These are phyloP conservation scores for Endotricha flammealis DNA, from an alignment of 2,888 invertebrate genomes.

Conservation along the genomic window DNA sequence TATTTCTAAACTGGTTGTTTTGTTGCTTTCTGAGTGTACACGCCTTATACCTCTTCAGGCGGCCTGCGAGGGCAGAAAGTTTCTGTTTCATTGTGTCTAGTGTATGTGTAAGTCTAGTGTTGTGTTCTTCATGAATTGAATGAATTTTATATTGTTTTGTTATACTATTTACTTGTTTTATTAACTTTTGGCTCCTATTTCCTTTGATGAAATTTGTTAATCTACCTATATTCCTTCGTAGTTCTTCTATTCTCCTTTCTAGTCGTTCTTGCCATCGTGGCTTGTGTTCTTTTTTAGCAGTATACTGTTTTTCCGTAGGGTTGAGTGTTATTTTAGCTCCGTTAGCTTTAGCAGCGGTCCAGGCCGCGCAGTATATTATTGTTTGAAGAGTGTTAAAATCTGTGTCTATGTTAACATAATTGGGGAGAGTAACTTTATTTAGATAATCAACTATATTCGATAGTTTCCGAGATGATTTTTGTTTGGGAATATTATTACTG, in stretches of 20 bases:
- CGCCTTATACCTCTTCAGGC: constrained; percentile 9
- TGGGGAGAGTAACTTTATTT: not conserved
- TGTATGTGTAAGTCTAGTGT: constrained; percentile 8
- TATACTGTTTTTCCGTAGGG: too few species aligned
- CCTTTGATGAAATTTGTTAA: constrained; percentile 15
- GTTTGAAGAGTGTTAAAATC: not conserved
- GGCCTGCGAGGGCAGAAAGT: constrained; percentile 6
- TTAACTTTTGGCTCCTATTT: constrained; percentile 7
- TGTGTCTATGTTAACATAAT: constrained; percentile 1
- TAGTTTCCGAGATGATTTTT: not conserved
- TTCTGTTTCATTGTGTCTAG: constrained; percentile 16
- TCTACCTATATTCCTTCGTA: constrained; percentile 15
- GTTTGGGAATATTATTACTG: constrained; percentile 3
- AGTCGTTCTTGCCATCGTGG: constrained; percentile 13
- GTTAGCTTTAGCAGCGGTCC: constrained; percentile 5
- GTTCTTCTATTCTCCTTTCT: constrained; percentile 10
- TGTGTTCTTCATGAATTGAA: constrained; percentile 11
- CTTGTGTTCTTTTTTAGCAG: too few species aligned
- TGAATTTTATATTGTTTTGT: constrained; percentile 8
- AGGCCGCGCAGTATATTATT: constrained; percentile 3
- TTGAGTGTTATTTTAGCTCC: constrained; percentile 11
- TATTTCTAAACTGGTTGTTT: constrained; percentile 12
- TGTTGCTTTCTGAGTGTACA: too few species aligned
- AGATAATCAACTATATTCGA: not conserved
- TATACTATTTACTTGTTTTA: constrained; percentile 7